These are phyloP conservation scores for Macquaria ambigua DNA, from an alignment of 2,113 vertebrate species.

Conservation along the genomic window DNA sequence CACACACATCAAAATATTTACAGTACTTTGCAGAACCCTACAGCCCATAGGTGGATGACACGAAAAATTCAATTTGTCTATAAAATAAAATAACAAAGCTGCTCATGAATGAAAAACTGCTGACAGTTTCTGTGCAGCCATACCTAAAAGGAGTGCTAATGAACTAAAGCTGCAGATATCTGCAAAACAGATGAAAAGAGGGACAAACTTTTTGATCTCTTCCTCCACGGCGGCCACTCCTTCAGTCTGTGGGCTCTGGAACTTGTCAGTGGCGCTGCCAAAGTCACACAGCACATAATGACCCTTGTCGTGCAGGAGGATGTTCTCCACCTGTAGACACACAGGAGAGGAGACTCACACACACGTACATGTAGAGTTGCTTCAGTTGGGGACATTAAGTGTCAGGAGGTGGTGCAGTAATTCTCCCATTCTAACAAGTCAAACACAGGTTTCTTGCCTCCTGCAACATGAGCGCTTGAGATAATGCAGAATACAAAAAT, in stretches of 20 bases:
- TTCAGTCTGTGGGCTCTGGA: constrained; percentile 95
- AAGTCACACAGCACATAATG: constrained; percentile 99
- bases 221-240: constrained; percentile 95
- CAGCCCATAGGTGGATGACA: not conserved
- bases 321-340: constrained; percentile 94
- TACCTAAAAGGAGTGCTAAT: not conserved
- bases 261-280: constrained; percentile 96
- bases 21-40: not conserved
- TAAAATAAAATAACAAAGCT: constrained; percentile 5
- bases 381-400: not conserved
- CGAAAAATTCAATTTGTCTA: not conserved
- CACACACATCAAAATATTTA: not conserved
- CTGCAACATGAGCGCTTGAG: constrained; percentile 7
- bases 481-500: constrained; percentile 2
- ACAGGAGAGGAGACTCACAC: constrained; percentile 5
- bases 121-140: not conserved
- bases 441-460: not conserved
- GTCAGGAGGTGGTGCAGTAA: not conserved
- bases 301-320: constrained; percentile 96
- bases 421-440: not conserved
- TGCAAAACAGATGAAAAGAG: constrained; percentile 7
- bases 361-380: not conserved
- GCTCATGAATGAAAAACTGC: constrained; percentile 2
- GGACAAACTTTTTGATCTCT: constrained; percentile 96
- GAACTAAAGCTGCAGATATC: not conserved